Evolutionary conservation across 2,113 vertebrate genomes (phyloP), one percentile per base, ranked within the genome.

Genomic region (Callocephalon fimbriatum): DNA sequence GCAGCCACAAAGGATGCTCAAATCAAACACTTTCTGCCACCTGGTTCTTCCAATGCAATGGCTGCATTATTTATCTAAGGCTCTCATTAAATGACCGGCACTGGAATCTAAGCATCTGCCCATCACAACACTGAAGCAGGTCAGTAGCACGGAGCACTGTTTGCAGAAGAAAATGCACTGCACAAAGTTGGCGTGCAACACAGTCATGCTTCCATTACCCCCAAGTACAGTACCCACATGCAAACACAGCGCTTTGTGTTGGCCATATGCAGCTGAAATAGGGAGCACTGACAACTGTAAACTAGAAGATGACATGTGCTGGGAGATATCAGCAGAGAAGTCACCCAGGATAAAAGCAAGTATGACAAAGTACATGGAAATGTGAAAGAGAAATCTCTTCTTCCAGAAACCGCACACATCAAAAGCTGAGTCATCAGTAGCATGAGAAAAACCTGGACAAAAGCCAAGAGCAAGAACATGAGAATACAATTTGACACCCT

Each of bases 361-460:
- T 19, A 45, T 4, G 54, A 65, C 65, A 40, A 86, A 70, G 63
- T 20, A 91, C 6, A 17, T 22, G 9, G 32, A 74, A 72, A 19
- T 4, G 27, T 53, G 53, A 59, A 93, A 70, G 27, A 79, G 27
- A 72, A 95, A 79, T 22, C 6, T 84, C 76, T 77, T 93, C 45
- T 68, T 82, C 26, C 53, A 62, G 40, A 75, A 86, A 79, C 40
- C 35, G 58, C 37, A 87, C 27, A 19, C 2, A 6, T 44, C 18
- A 37, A 82, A n/a, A 83, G 14, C 4, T n/a, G 16, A 75, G 12
- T 80, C 50, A 54, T 18, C 67, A 71, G 31, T 6, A 95, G 31
- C 67, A 26, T 9, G 37, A 80, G 44, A 78, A 27, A 95, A 95
- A 95, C 15, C 50, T 58, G 58, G 93, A 66, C 25, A 78, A 71